phyloP scores from a whole-genome alignment of 2,888 invertebrate genomes.

The Mechanitis messenoides region DNA sequence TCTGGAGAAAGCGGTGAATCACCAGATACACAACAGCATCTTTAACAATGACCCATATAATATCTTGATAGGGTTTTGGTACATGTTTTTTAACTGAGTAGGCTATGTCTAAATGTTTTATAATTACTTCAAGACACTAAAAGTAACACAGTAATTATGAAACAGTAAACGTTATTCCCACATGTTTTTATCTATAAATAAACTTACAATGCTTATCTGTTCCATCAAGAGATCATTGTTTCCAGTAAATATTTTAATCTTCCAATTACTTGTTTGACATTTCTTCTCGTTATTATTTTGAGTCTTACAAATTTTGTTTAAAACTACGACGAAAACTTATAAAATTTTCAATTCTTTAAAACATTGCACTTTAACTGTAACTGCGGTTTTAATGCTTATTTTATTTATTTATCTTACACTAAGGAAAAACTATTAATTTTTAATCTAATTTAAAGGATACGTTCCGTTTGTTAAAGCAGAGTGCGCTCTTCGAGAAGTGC shows the following conservation, averaged over 20 bases:
- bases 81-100: background rate
- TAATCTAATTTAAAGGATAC: constrained; percentile 7
- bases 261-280: background rate
- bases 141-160: constrained; percentile 2
- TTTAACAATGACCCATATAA: constrained; percentile 17
- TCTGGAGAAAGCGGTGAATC: constrained; percentile 28
- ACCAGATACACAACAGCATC: constrained; percentile 14
- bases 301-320: no score
- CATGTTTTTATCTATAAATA: constrained; percentile 27
- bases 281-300: no score
- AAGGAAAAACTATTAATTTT: no score
- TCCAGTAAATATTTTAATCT: constrained; percentile 12
- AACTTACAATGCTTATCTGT: constrained; percentile 28
- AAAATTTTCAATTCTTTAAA: no score
- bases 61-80: background rate
- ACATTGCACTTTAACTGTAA: no score
- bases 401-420: no score
- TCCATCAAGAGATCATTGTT: constrained; percentile 16
- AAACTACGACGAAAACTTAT: no score
- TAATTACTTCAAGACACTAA: background rate
- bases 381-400: no score
- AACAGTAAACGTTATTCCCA: constrained; percentile 15
- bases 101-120: background rate
- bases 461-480: constrained; percentile 32
- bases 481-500: constrained; percentile 47